Evolutionary conservation across 1,140 invertebrate species (phyloP).

Genomic region (Stegodyphus dumicola): DNA sequence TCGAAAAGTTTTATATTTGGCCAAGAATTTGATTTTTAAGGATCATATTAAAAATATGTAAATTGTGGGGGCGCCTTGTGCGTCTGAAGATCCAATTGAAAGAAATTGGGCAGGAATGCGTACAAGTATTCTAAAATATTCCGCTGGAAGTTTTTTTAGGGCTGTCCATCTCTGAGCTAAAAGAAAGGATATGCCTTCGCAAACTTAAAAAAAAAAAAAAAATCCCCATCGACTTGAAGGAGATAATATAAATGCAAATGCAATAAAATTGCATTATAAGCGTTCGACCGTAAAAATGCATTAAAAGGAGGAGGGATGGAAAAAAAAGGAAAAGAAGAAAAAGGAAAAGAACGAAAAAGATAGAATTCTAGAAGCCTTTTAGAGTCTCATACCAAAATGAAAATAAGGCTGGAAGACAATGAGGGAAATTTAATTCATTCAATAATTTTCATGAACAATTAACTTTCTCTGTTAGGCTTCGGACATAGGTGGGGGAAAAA

Average conservation of each 20-base stretch:
- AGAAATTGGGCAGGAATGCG: too few relatives aligned
- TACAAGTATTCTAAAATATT: too few relatives aligned
- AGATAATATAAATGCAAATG: conserved; percentile 62
- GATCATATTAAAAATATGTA: conserved; percentile 58
- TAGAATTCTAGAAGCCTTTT: conserved; percentile 44
- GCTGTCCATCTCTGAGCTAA: too few relatives aligned
- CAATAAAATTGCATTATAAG: conserved; percentile 61
- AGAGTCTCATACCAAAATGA: conserved; percentile 46
- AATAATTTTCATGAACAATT: conserved; percentile 60
- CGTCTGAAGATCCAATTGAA: too few relatives aligned
- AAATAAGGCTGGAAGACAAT: conserved; percentile 31
- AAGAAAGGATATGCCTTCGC: too few relatives aligned
- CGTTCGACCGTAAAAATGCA: conserved; percentile 59
- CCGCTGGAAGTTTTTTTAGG: too few relatives aligned
- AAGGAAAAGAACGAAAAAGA: conserved; percentile 12
- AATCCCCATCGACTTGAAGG: conserved; percentile 11
- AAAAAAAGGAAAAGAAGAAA: conserved; percentile 19
- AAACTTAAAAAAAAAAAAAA: background rate
- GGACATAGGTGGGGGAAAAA: conserved; percentile 1
- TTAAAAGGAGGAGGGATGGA: conserved; percentile 8
- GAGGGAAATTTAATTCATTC: conserved; percentile 41
- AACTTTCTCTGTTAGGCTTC: conserved; percentile 22
- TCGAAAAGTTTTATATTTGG: conserved; percentile 51
- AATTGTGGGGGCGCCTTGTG: too few relatives aligned
- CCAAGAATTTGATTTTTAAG: conserved; percentile 57